These are phyloP conservation scores for Cheilosia scutellata DNA, from an alignment of 2,888 invertebrate species.

Conservation along the genomic window DNA sequence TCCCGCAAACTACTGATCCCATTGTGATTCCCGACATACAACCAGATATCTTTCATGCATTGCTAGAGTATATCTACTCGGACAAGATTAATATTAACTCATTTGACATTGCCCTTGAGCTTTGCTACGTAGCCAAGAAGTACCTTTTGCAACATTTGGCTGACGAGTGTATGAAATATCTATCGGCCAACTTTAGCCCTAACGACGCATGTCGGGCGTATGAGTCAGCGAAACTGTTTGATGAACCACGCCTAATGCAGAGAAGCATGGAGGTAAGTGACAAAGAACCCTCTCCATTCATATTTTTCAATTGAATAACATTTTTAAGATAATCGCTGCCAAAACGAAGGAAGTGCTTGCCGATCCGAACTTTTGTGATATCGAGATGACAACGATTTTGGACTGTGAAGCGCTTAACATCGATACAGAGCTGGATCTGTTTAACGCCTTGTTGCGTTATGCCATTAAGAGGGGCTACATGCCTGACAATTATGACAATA, in stretches of 20 bases:
- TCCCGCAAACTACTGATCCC: slow-evolving; percentile 91
- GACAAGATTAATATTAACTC: slow-evolving; percentile 91
- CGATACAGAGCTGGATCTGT: slow-evolving; percentile 91
- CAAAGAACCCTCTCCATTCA: no score
- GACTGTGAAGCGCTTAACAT: slow-evolving; percentile 90
- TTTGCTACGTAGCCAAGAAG: slow-evolving; percentile 95
- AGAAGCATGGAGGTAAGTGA: slow-evolving; percentile 89
- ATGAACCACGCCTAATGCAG: slow-evolving; percentile 91
- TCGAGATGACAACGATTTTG: slow-evolving; percentile 90
- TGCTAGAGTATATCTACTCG: slow-evolving; percentile 93
- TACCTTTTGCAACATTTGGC: slow-evolving; percentile 94
- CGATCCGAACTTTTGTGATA: slow-evolving; percentile 91
- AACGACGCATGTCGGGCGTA: slow-evolving; percentile 93
- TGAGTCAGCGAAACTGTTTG: slow-evolving; percentile 93
- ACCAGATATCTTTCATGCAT: slow-evolving; percentile 92
- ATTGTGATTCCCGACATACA: slow-evolving; percentile 93
- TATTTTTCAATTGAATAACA: background rate
- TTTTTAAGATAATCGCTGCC: slow-evolving; percentile 89
- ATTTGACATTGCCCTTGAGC: slow-evolving; percentile 93
- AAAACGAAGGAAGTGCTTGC: slow-evolving; percentile 91
- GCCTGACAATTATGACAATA: slow-evolving; percentile 75
- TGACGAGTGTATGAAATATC: slow-evolving; percentile 91
- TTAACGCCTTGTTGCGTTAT: slow-evolving; percentile 89
- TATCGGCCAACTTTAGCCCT: slow-evolving; percentile 88
- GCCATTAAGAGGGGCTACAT: slow-evolving; percentile 85